These are phyloP conservation scores for Nematostella vectensis DNA, from an alignment of 92 coral and sea anemone species.

Conservation along the genomic window DNA sequence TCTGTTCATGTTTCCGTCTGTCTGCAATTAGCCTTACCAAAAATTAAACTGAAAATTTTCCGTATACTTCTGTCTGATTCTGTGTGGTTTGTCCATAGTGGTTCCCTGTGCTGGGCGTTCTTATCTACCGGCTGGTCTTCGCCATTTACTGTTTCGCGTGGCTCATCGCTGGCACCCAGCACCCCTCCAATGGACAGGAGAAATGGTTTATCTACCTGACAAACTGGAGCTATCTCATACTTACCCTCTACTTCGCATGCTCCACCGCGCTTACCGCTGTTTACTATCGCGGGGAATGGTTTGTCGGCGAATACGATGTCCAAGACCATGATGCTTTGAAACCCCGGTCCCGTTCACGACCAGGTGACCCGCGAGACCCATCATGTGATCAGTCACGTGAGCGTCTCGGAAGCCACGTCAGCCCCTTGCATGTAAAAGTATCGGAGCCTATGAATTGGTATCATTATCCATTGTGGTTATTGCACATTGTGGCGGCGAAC, in stretches of 20 bases:
- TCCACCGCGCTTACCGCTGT: slow-evolving; percentile 47
- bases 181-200: slow-evolving; percentile 44
- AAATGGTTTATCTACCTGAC: slow-evolving; percentile 76
- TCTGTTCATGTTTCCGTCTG: too few relatives aligned
- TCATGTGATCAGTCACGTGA: slow-evolving; percentile 27
- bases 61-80: too few relatives aligned
- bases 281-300: slow-evolving; percentile 61
- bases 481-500: slow-evolving; percentile 64
- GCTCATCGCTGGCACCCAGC: slow-evolving; percentile 42
- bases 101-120: slow-evolving; percentile 35
- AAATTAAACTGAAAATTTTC: too few relatives aligned
- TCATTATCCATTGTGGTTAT: slow-evolving; percentile 63
- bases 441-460: slow-evolving; percentile 55
- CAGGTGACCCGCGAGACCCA: slow-evolving; percentile 22
- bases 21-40: too few relatives aligned
- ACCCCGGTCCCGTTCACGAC: slow-evolving; percentile 35
- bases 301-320: slow-evolving; percentile 77
- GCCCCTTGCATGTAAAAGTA: slow-evolving; percentile 56
- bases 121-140: slow-evolving; percentile 36
- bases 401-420: slow-evolving; percentile 23
- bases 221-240: slow-evolving; percentile 56
- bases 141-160: slow-evolving; percentile 44
- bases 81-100: too few relatives aligned
- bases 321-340: slow-evolving; percentile 44
- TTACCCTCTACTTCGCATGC: slow-evolving; percentile 46